Percentiles rank a stretch among this genome's conserved stretches.
Evolutionary conservation across 2,888 invertebrate genomes (phyloP).

Genomic region (Lottia scabra): DNA sequence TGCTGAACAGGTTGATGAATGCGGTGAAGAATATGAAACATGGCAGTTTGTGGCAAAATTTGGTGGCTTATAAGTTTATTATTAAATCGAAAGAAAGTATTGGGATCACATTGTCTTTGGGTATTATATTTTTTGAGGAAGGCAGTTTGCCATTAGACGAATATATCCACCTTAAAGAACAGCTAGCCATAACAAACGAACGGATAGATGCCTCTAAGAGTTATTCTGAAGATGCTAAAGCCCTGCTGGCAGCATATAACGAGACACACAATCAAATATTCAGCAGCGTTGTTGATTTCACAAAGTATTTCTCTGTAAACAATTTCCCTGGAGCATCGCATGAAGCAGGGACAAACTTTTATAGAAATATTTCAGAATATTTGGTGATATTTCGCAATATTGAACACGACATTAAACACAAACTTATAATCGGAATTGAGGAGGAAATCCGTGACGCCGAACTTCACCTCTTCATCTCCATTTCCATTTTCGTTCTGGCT

Average conservation of each 20-base stretch:
- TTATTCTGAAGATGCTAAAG: constrained; percentile 11
- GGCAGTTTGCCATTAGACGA: constrained; percentile 9
- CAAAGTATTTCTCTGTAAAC: neutral
- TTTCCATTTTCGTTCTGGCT: constrained; percentile 28
- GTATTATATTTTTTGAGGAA: constrained; percentile 18
- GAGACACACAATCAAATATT: neutral
- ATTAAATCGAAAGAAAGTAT: constrained; percentile 22
- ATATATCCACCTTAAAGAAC: constrained; percentile 6
- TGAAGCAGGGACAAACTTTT: constrained; percentile 18
- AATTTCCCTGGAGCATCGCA: constrained; percentile 9
- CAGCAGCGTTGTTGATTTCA: constrained; percentile 1
- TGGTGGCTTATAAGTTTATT: constrained; percentile 26
- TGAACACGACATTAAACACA: constrained; percentile 14
- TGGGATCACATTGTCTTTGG: constrained; percentile 15
- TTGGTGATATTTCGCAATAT: constrained; percentile 22
- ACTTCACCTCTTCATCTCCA: constrained; percentile 24
- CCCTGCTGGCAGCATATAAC: neutral
- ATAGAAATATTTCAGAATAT: constrained; percentile 22
- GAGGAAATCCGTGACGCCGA: constrained; percentile 18
- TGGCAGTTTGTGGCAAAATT: constrained; percentile 18
- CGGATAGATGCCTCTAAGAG: constrained; percentile 15
- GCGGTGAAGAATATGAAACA: constrained; percentile 2
- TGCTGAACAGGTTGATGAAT: constrained; percentile 10
- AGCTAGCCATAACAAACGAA: constrained; percentile 16
- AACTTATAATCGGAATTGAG: constrained; percentile 19